Base-by-base conservation (phyloP, 1,140 invertebrate genomes). In the Drosophila ogumai region DNA sequence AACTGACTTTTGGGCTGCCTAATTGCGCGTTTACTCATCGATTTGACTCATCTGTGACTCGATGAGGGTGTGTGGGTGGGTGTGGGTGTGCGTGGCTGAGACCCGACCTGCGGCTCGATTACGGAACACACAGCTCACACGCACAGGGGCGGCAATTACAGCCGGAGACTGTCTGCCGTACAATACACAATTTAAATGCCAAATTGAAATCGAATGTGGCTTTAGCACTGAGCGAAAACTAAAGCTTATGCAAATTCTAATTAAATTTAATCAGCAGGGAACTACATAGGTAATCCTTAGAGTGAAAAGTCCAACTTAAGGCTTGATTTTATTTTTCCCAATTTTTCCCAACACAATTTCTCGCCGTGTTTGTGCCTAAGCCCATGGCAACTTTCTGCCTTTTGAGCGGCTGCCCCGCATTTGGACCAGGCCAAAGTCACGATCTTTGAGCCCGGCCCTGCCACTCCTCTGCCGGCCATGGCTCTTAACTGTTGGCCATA, bases 201-300 rank as follows among this genome's bases (percentile, higher is more conserved):
- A 78, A 71, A 71, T 78, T 58, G 75, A 76, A 78, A 78, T 78
- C 46, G 49, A 71, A 78, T 69, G 36, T 47, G 55, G 43, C 28
- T 2, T 6, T 3, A 15, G n/a, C 65, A 65, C 44, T 50, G 60
- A 38, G 34, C 7, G 19, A 40, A 50, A 31, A 47, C 1, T 25
- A 47, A 6, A n/a, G 7, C 19, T 15, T 0, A 13, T 1, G 19
- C 12, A 15, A 7, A 6, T 25, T 2, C 3, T 13, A 7, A 13
- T 15, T 25, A 25, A 22, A 15, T 0, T 15, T 17, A 13, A 6
- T 38, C 36, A 22, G 3, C 6, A 22, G 25, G 0, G 6, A 6
- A 0, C 3, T 15, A 3, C 12, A 7, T 13, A 15, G 6, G 22
- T 22, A 22, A n/a, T 15, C 1, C 22, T 31, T 31, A 3, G 19